Conservation (phyloP, 2,888 invertebrate genomes). For the Teleiodes luculella region DNA sequence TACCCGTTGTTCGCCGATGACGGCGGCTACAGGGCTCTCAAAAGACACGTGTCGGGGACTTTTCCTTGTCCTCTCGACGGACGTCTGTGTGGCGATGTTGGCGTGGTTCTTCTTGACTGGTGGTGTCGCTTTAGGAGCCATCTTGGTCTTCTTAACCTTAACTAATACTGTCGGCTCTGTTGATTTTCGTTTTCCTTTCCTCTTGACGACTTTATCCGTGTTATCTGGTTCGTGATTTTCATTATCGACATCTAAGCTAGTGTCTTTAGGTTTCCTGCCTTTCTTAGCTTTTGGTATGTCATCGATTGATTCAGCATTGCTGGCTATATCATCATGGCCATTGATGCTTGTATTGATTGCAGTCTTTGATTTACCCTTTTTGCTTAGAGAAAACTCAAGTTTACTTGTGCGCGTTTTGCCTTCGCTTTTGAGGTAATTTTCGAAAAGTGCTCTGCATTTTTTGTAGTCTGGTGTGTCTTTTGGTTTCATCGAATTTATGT, state of each 20-base stretch:
- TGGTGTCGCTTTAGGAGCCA: constrained; percentile 58
- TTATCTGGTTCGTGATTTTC: constrained; percentile 49
- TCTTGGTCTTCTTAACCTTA: constrained; percentile 53
- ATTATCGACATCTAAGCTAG: constrained; percentile 27
- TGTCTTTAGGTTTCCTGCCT: constrained; percentile 31
- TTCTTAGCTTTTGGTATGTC: constrained; percentile 28
- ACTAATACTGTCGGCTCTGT: constrained; percentile 48
- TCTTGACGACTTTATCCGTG: constrained; percentile 33
- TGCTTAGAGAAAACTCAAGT: constrained; percentile 74
- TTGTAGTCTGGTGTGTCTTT: constrained; percentile 86
- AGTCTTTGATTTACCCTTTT: constrained; percentile 13
- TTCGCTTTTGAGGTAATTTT: constrained; percentile 80
- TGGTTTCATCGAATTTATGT: constrained; percentile 82
- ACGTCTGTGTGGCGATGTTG: constrained; percentile 67
- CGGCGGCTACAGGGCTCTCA: constrained; percentile 57
- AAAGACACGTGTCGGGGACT: constrained; percentile 60
- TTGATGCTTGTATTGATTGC: background rate
- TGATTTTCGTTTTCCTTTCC: constrained; percentile 51
- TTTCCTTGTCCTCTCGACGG: constrained; percentile 42
- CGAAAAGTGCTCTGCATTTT: constrained; percentile 82
- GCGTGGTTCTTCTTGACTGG: constrained; percentile 59
- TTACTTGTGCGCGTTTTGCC: constrained; percentile 78
- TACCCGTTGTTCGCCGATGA: constrained; percentile 42
- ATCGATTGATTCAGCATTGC: constrained; percentile 18
- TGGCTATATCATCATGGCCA: background rate